These are phyloP conservation scores for Discoglossus pictus DNA, from an alignment of 2,797 vertebrate species.

Conservation along the genomic window DNA sequence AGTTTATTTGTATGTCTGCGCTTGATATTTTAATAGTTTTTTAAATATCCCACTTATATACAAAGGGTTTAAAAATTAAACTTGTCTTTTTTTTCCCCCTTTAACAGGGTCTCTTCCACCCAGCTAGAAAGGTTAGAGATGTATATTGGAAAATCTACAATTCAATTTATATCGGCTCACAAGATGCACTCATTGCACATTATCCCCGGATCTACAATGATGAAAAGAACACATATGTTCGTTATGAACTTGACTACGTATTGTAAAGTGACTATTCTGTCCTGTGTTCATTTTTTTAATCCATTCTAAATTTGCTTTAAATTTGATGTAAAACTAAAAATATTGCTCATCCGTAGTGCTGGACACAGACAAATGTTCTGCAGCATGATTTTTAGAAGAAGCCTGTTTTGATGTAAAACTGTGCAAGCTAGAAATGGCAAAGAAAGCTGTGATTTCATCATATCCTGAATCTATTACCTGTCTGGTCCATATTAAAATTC, in stretches of 20 bases:
- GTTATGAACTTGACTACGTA: constrained; percentile 95
- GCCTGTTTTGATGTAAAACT: constrained; percentile 76
- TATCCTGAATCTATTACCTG: constrained; percentile 69
- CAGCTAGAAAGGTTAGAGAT: constrained; percentile 95
- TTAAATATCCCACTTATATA: too few relatives aligned
- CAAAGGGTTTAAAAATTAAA: too few relatives aligned
- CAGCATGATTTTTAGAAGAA: constrained; percentile 78
- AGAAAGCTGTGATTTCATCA: constrained; percentile 68
- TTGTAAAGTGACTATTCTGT: constrained; percentile 81
- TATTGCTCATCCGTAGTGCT: constrained; percentile 66
- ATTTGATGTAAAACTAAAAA: constrained; percentile 73
- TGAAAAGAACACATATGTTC: constrained; percentile 94
- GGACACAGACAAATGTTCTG: constrained; percentile 70
- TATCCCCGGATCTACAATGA: constrained; percentile 98
- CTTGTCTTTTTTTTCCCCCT: constrained; percentile 18
- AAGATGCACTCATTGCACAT: constrained; percentile 96
- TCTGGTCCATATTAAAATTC: constrained; percentile 76
- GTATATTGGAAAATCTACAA: constrained; percentile 99
- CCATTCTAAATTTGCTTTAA: constrained; percentile 69
- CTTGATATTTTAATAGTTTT: too few relatives aligned
- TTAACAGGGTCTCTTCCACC: constrained; percentile 92
- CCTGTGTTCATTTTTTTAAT: constrained; percentile 70
- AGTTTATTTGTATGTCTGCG: too few relatives aligned
- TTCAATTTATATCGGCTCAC: constrained; percentile 97
- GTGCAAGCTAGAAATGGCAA: constrained; percentile 76